phyloP scores from a whole-genome alignment of 2,888 invertebrate species.

The Folsomia candida region DNA sequence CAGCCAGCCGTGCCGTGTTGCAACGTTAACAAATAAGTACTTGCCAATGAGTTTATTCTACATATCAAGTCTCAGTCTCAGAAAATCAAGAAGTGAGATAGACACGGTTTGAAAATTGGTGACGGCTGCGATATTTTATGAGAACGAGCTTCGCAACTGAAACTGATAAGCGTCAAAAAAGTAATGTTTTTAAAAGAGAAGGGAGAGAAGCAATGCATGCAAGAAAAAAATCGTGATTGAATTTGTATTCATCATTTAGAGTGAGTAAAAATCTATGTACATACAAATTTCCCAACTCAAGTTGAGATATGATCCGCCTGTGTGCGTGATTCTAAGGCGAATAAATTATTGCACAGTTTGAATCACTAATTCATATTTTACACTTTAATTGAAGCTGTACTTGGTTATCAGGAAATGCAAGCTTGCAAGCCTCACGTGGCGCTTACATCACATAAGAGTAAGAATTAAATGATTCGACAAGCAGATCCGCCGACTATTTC shows the following conservation, averaged over 20 bases:
- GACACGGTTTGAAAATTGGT: too few species aligned
- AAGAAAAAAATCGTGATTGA: conserved; percentile 1
- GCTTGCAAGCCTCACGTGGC: too few species aligned
- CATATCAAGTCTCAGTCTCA: too few species aligned
- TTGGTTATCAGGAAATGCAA: not conserved
- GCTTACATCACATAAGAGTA: too few species aligned
- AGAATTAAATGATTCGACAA: too few species aligned
- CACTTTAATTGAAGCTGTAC: conserved; percentile 1
- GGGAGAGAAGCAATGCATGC: not conserved
- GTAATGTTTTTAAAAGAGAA: not conserved
- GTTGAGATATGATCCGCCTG: not conserved
- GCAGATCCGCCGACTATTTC: too few species aligned
- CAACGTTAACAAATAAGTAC: not conserved
- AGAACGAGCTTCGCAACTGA: not conserved
- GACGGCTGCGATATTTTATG: not conserved
- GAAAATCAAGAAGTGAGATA: not conserved
- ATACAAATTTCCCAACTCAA: not conserved
- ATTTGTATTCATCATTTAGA: not conserved
- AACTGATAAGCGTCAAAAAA: not conserved
- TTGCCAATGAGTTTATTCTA: not conserved
- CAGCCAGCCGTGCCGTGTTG: too few species aligned
- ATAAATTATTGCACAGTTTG: not conserved
- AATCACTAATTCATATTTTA: conserved; percentile 2
- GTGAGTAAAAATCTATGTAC: too few species aligned
- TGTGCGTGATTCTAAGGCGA: not conserved